phyloP scores from a whole-genome alignment of 2,797 vertebrate genomes.

The Nasua narica region DNA sequence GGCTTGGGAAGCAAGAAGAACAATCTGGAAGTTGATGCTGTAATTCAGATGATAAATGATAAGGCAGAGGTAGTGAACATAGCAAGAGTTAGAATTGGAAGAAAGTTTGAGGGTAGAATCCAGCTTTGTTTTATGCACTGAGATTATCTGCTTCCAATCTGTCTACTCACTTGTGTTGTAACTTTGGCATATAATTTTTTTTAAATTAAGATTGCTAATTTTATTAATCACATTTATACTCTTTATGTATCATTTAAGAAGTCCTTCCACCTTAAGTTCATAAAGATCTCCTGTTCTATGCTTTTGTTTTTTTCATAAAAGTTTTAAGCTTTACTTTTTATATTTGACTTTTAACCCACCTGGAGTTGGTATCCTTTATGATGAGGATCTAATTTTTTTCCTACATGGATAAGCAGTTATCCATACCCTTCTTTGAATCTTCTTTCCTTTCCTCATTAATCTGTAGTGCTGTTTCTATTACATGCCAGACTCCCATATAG shows the following conservation, averaged over 20 bases:
- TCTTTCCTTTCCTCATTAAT: background rate
- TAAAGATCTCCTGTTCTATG: background rate
- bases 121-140: background rate
- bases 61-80: background rate
- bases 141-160: background rate
- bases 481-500: background rate
- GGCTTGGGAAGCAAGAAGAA: background rate
- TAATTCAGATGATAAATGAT: background rate
- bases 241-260: constrained; percentile 8
- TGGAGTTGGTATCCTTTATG: background rate
- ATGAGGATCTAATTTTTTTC: background rate
- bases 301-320: background rate
- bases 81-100: background rate
- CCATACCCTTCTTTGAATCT: background rate
- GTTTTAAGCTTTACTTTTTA: background rate
- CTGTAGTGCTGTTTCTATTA: background rate
- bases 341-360: background rate
- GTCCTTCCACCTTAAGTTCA: background rate
- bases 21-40: background rate
- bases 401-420: background rate
- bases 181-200: background rate
- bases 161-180: background rate
- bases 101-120: background rate
- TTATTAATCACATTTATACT: background rate
- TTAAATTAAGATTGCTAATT: background rate